Evolutionary conservation across 92 coral and sea anemone species (phyloP).

Genomic region (Phenganax marumi): DNA sequence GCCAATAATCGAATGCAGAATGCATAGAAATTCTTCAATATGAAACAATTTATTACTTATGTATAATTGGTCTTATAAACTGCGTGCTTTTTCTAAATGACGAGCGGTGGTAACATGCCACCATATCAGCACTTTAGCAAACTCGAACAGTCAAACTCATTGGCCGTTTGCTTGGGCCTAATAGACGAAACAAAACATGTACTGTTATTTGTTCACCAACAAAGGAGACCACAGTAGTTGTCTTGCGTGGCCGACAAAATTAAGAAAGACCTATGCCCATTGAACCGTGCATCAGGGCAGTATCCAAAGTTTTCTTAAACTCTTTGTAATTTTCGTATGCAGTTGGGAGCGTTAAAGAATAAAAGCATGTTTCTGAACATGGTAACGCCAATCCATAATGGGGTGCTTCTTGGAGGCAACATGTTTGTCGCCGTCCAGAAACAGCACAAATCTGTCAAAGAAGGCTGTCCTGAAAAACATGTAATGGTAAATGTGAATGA

Average conservation of each 20-base stretch:
- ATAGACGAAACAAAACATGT: too few species aligned
- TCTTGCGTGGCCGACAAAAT: background rate
- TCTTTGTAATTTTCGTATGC: conserved; percentile 4
- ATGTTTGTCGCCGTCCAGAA: conserved; percentile 52
- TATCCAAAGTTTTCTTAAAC: conserved; percentile 41
- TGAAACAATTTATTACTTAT: background rate
- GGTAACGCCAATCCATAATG: conserved; percentile 22
- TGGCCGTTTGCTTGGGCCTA: too few species aligned
- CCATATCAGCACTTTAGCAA: too few species aligned
- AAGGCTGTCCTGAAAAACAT: conserved; percentile 30
- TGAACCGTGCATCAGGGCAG: conserved; percentile 33
- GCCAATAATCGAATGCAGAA: background rate
- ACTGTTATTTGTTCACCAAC: too few species aligned
- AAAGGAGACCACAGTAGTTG: too few species aligned
- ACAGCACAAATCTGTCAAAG: conserved; percentile 40
- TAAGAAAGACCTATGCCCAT: conserved; percentile 35
- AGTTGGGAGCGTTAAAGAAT: conserved; percentile 23
- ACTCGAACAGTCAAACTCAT: too few species aligned
- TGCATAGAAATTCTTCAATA: background rate
- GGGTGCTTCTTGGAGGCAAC: conserved; percentile 31
- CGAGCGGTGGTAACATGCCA: too few species aligned
- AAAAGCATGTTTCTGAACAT: conserved; percentile 23
- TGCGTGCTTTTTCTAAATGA: background rate
- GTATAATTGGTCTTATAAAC: background rate
- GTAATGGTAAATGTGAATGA: background rate